Conservation (phyloP, 37 sponge, comb jelly and placozoan species). For the Mnemiopsis leidyi region DNA sequence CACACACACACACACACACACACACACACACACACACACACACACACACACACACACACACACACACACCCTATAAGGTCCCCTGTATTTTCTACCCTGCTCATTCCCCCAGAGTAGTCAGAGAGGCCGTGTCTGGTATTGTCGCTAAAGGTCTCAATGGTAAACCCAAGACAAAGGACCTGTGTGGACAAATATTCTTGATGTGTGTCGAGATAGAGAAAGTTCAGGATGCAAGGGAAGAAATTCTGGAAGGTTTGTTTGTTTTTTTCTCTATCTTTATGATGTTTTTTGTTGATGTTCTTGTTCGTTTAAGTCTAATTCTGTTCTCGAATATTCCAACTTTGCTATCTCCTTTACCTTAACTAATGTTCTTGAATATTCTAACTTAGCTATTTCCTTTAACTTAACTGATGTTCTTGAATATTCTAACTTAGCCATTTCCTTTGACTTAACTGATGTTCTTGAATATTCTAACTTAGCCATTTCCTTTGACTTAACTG, state of each 20-base stretch:
- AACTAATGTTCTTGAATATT: background rate
- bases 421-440: no score
- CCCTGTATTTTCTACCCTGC: no score
- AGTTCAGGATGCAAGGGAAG: constrained; percentile 22
- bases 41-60: no score
- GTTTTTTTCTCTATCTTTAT: constrained; percentile 38
- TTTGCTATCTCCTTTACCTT: background rate
- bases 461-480: no score
- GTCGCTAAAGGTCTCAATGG: constrained; percentile 89
- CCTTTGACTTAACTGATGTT: no score
- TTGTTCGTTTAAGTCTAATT: background rate
- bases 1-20: no score
- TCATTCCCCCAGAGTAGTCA: constrained; percentile 17
- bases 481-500: no score
- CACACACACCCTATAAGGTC: no score
- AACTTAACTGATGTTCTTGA: no score
- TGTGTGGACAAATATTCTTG: constrained; percentile 73
- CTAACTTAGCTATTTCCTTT: background rate
- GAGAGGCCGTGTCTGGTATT: constrained; percentile 82
- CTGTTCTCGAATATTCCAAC: background rate
- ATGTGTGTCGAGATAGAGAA: constrained; percentile 92
- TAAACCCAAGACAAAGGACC: constrained; percentile 84
- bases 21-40: no score
- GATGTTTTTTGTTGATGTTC: background rate
- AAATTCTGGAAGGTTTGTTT: constrained; percentile 23